Evolutionary conservation across 2,888 invertebrate species (phyloP).

Genomic region (Euplexia lucipara): DNA sequence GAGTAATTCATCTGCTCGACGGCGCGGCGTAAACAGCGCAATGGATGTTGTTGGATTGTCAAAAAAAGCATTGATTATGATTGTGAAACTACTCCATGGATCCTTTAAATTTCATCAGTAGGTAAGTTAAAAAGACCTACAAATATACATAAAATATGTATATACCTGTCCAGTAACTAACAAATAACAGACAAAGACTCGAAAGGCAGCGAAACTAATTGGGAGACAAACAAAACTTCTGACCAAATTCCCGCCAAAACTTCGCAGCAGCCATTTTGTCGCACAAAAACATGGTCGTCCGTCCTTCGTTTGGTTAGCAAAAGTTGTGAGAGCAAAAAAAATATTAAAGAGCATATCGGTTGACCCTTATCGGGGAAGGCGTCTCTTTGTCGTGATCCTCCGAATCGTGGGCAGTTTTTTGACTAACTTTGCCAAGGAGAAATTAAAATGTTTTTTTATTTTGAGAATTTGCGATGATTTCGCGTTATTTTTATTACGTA

Average conservation of each 20-base stretch:
- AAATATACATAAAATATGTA: no score
- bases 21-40: no score
- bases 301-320: conserved; percentile 51
- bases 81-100: no score
- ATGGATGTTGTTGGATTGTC: no score
- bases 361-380: conserved; percentile 76
- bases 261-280: conserved; percentile 47
- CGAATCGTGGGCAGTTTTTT: conserved; percentile 68
- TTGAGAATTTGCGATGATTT: conserved; percentile 24
- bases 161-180: neutral
- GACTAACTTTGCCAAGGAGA: conserved; percentile 54
- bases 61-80: no score
- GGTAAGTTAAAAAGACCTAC: no score
- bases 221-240: conserved; percentile 36
- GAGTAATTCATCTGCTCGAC: no score
- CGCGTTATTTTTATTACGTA: conserved; percentile 6
- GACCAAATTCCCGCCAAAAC: conserved; percentile 43
- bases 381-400: conserved; percentile 62
- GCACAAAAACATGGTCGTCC: conserved; percentile 51
- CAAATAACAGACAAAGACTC: conserved; percentile 9
- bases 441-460: conserved; percentile 31
- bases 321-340: conserved; percentile 62
- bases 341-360: conserved; percentile 69
- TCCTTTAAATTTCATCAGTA: no score
- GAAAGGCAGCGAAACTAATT: conserved; percentile 39